Percentiles rank a stretch among this genome's conserved stretches.
Evolutionary conservation across 2,113 vertebrate genomes (phyloP).

Genomic region (Azemiops feae): DNA sequence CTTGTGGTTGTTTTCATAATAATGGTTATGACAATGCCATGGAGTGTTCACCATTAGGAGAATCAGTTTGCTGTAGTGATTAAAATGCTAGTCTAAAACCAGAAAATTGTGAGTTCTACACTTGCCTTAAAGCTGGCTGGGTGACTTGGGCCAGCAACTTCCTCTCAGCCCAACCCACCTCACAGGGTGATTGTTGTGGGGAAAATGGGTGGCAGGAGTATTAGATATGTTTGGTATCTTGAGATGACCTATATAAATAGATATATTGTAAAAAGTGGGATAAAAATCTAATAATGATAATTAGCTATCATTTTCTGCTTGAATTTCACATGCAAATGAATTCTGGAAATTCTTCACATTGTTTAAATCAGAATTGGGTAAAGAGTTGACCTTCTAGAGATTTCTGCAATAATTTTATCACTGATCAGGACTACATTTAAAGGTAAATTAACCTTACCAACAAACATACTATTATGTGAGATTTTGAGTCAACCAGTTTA

Average conservation of each 20-base stretch:
- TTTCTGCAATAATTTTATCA: neutral
- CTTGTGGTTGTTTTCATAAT: neutral
- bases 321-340: neutral
- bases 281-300: neutral
- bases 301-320: neutral
- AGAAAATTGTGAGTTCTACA: neutral
- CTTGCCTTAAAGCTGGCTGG: neutral
- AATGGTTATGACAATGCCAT: neutral
- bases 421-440: neutral
- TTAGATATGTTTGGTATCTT: neutral
- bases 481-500: neutral
- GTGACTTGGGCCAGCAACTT: no score
- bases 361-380: neutral
- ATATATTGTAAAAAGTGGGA: neutral
- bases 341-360: neutral
- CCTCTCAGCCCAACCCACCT: no score
- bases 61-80: neutral
- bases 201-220: neutral
- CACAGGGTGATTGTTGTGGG: neutral
- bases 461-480: neutral
- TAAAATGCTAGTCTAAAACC: neutral
- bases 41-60: neutral
- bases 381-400: neutral
- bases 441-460: neutral
- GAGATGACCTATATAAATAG: neutral